These are phyloP conservation scores for Hydropsyche tenuis DNA, from an alignment of 1,140 invertebrate species.

Conservation along the genomic window DNA sequence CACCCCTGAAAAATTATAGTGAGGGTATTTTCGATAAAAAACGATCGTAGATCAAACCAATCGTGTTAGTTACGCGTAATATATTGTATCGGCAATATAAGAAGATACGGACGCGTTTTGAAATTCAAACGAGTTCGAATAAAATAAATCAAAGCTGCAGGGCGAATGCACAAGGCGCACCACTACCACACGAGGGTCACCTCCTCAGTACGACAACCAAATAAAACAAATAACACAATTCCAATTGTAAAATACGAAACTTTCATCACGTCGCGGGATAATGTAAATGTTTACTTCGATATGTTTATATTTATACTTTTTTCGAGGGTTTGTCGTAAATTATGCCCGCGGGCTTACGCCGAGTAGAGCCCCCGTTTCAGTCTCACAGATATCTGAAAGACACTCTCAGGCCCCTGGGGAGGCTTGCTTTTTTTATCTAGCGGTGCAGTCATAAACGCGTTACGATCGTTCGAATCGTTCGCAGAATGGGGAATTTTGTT, in stretches of 20 bases:
- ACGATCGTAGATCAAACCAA: neutral
- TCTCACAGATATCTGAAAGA: neutral
- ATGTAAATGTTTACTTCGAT: too few species aligned
- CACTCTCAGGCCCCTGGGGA: neutral
- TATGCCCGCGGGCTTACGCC: neutral
- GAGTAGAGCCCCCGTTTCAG: neutral
- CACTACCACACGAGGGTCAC: constrained; percentile 1
- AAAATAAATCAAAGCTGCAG: constrained; percentile 47
- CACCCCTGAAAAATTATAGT: too few species aligned
- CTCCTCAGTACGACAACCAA: neutral
- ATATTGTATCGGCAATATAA: constrained; percentile 21
- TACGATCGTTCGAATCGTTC: neutral
- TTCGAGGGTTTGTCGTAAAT: constrained; percentile 1
- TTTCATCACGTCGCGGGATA: too few species aligned
- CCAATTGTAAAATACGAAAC: neutral
- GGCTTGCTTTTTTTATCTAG: constrained; percentile 8
- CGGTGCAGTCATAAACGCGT: constrained; percentile 13
- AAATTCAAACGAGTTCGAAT: constrained; percentile 41
- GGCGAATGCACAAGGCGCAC: neutral
- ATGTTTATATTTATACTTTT: neutral
- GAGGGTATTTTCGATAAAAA: too few species aligned
- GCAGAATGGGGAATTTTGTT: too few species aligned
- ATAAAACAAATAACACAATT: too few species aligned
- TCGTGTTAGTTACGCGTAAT: constrained; percentile 27
- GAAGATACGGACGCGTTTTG: constrained; percentile 24